Evolutionary conservation across 1,140 invertebrate species (phyloP), one percentile per base, ranked within the genome.

Genomic region (Trypoxylus dichotomus): DNA sequence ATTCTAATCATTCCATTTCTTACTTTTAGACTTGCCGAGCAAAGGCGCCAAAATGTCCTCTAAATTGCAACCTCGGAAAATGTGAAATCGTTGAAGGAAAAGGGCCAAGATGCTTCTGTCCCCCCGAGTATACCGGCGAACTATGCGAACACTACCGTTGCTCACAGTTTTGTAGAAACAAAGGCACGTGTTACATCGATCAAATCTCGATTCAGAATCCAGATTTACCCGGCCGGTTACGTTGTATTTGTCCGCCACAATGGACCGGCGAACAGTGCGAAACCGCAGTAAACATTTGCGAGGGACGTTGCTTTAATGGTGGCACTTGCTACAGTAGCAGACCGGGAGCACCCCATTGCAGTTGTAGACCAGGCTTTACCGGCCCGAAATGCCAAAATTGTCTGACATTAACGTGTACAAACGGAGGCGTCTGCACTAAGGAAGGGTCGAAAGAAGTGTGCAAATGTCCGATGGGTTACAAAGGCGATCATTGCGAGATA

Each of bases 251-350:
- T 82, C 89, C 87, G 21, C 84, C 89, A 5, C 88, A 90, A 19
- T 94, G 90, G 89, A 89, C 89, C 0, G 93, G 93, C 3, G 87
- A 89, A 43, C 86, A 90, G 2, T 94, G 93, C 85, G 92, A 94
- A 84, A 88, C 83, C 19, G 88, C 87, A 1, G 85, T 89, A 13
- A 84, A 87, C 3, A 83, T 87, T 43, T 90, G 90, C 80, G 84
- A 88, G n/a, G 83, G 83, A 24, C 77, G 81, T 24, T 89, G 90
- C 80, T 82, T 86, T n/a, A 92, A 93, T 82, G 87, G 87, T 13
- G 91, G 91, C 2, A 89, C 84, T 6, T 93, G 92, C 84, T 76
- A 81, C 37, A 79, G 78, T 47, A 75, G 77, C 42, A 21, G 81
- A 6, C 82, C 82, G 1, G 87, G 87, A 10, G 82, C 83, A 6